Base-by-base conservation (phyloP, 2,113 vertebrate genomes). In the Chascanopsetta lugubris region DNA sequence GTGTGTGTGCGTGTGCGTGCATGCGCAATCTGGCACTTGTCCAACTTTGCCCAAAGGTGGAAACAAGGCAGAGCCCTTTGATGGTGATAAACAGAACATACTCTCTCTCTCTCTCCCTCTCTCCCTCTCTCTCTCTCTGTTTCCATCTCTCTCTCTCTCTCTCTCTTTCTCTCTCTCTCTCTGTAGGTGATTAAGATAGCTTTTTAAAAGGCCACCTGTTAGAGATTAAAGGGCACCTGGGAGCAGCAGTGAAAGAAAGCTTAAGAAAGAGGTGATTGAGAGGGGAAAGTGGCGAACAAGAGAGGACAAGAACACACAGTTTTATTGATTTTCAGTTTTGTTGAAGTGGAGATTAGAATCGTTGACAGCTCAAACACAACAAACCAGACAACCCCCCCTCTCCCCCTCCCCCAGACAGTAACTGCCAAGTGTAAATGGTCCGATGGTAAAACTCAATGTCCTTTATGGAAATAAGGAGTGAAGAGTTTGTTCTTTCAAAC, bases 191-290 rank as follows among this genome's bases (percentile, higher is more conserved):
- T 90, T 89, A 89, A 84, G 79, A 80, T 85, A 79, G 73, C 82
- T 91, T 90, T 89, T 91, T 91, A 87, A 91, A 92, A 89, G 86
- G 90, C 89, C 91, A 92, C 91, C 91, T 92, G 91, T 89, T 89
- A 63, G 73, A 92, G 91, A 92, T 92, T 92, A 92, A 92, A 91
- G 83, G 89, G 72, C 89, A 90, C 87, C 90, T 88, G 89, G 89
- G 84, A 87, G 69, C 81, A 64, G 71, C 51, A 20, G 51, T 59
- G 77, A 79, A 80, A 83, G 67, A 83, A 68, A 56, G 63, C 56
- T 57, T 40, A 58, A 59, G 56, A 77, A 50, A 60, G 67, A 43
- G 6, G 6, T 29, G 64, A 55, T 62, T 48, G 43, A 46, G 38
- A 38, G 34, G 32, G 50, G 50, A 67, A 46, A 72, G 32, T 55